These are phyloP conservation scores for Vireo griseus DNA, from an alignment of 2,797 vertebrate genomes.

Conservation along the genomic window DNA sequence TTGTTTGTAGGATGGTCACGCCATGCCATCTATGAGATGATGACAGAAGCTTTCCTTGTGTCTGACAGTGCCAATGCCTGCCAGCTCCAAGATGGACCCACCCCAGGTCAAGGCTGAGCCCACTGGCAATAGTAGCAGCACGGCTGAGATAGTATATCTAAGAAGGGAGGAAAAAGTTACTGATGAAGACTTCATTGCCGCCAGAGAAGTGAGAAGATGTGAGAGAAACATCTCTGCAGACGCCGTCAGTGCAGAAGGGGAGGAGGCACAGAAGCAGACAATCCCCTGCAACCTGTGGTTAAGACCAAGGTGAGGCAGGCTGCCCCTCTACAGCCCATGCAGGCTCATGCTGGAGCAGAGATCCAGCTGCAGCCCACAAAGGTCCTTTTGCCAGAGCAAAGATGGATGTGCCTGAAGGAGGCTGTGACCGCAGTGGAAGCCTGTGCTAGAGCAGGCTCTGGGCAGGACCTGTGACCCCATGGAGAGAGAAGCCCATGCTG, in stretches of 20 bases:
- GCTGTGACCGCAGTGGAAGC: not conserved
- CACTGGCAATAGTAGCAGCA: too few species aligned
- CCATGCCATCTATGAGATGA: not conserved
- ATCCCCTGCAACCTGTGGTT: rapidly evolving
- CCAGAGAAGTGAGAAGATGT: not conserved
- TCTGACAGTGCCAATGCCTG: not conserved
- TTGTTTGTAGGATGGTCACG: not conserved
- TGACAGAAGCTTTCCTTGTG: not conserved
- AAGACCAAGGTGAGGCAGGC: too few species aligned
- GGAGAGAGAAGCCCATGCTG: not conserved
- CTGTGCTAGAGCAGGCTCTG: not conserved
- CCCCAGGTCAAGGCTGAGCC: not conserved
- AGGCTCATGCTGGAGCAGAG: not conserved
- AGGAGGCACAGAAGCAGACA: not conserved
- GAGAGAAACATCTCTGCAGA: not conserved
- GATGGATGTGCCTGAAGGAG: not conserved
- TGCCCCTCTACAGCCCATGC: not conserved
- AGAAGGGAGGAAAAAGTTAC: not conserved
- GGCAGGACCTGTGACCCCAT: not conserved
- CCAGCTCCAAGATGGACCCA: not conserved
- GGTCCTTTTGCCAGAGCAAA: not conserved
- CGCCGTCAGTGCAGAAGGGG: rapidly evolving
- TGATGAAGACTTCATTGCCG: not conserved
- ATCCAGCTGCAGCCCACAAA: not conserved
- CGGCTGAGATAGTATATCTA: too few species aligned